Evolutionary conservation across 2,113 vertebrate genomes (phyloP).

Genomic region (Podocnemis expansa): DNA sequence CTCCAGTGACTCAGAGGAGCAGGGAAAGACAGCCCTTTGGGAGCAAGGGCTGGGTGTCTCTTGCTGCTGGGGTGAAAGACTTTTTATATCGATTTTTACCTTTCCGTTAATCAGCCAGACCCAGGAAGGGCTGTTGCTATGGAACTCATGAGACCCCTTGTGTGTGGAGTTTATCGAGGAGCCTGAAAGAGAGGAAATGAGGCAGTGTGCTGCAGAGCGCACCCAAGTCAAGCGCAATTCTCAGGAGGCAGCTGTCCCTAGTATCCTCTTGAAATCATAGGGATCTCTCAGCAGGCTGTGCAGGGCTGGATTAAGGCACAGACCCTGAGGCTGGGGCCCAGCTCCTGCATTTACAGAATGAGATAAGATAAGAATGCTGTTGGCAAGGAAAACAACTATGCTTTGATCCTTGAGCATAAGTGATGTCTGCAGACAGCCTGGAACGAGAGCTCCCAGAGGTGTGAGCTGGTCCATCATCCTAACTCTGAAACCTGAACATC

Average conservation of each 20-base stretch:
- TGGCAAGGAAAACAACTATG: background rate
- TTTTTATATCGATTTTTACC: background rate
- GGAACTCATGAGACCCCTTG: background rate
- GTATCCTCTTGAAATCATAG: background rate
- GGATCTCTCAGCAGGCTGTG: background rate
- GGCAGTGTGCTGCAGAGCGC: background rate
- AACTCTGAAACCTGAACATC: background rate
- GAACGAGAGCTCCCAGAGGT: background rate
- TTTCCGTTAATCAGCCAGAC: background rate
- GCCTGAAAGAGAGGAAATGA: background rate
- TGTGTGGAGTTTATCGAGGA: background rate
- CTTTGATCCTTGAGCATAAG: background rate
- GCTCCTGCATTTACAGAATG: background rate
- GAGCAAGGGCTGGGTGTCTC: background rate
- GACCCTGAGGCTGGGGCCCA: background rate
- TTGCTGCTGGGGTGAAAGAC: background rate
- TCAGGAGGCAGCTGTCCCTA: background rate
- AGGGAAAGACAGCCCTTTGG: background rate
- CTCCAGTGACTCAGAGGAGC: background rate
- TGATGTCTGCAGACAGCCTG: background rate
- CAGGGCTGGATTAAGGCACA: background rate
- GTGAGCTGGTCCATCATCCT: background rate
- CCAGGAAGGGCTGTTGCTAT: background rate
- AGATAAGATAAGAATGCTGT: background rate
- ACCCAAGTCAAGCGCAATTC: background rate